These are phyloP conservation scores for Aspidapion aeneum DNA, from an alignment of 2,888 invertebrate genomes.

Conservation along the genomic window DNA sequence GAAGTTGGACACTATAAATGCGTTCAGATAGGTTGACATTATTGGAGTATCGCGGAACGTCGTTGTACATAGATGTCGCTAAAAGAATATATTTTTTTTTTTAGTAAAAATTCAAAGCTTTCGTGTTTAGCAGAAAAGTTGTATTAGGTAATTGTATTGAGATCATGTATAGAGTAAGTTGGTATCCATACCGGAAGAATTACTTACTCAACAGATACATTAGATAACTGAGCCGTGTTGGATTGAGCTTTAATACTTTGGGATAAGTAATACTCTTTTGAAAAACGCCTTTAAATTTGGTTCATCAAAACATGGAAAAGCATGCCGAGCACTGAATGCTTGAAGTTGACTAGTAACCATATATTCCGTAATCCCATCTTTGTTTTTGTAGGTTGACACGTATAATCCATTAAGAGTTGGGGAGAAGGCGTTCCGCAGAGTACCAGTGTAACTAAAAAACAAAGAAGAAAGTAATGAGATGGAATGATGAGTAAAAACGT, in stretches of 20 bases:
- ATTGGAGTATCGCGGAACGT: conserved; percentile 48
- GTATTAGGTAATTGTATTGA: too few relatives aligned
- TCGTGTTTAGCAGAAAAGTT: too few relatives aligned
- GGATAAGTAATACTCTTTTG: conserved; percentile 46
- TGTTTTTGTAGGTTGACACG: conserved; percentile 46
- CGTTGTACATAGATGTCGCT: conserved; percentile 7
- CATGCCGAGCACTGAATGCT: conserved; percentile 62
- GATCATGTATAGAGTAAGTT: too few relatives aligned
- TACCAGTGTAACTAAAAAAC: conserved; percentile 29
- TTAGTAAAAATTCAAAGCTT: too few relatives aligned
- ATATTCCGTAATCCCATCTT: conserved; percentile 33
- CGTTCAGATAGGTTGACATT: conserved; percentile 86
- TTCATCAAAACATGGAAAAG: conserved; percentile 78
- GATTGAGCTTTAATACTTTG: conserved; percentile 27
- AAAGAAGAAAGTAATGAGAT: too few relatives aligned
- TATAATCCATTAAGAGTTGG: conserved; percentile 52
- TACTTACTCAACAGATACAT: conserved; percentile 12
- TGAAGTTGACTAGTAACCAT: conserved; percentile 67
- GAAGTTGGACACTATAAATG: conserved; percentile 80
- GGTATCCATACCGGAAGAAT: too few relatives aligned
- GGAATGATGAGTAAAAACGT: too few relatives aligned
- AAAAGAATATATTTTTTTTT: background rate
- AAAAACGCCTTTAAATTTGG: conserved; percentile 49
- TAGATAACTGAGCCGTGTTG: conserved; percentile 23
- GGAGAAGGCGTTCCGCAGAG: conserved; percentile 35